Conservation (phyloP, 2,797 vertebrate genomes). For the Hypotaenidia philippensis region DNA sequence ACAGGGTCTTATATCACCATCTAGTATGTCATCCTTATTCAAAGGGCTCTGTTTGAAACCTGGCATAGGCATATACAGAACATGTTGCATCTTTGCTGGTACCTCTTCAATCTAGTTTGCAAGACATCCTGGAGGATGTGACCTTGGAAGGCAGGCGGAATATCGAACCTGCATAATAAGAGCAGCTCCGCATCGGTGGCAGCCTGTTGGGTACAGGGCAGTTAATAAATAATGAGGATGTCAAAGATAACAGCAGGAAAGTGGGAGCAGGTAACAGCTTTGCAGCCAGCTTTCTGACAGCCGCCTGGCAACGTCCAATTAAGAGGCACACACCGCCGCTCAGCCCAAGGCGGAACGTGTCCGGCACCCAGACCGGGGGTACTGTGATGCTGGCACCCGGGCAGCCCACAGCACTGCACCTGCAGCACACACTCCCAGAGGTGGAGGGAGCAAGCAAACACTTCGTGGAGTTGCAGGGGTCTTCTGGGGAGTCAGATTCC, state of each 20-base stretch:
- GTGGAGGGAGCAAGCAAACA: rapidly evolving
- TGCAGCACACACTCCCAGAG: rapidly evolving
- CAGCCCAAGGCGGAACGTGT: not conserved
- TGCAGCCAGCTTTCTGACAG: constrained; percentile 44
- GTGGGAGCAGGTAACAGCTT: constrained; percentile 43
- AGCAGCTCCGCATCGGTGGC: not conserved
- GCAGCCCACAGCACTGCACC: rapidly evolving
- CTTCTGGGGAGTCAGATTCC: not conserved
- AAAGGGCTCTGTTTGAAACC: constrained; percentile 29
- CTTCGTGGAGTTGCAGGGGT: rapidly evolving
- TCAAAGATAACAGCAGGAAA: constrained; percentile 57
- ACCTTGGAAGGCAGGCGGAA: constrained; percentile 53
- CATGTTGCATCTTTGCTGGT: constrained; percentile 41
- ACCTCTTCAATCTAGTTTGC: constrained; percentile 48
- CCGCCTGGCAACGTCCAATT: constrained; percentile 26
- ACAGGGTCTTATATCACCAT: not conserved
- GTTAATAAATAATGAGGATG: constrained; percentile 70
- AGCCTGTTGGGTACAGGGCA: constrained; percentile 52
- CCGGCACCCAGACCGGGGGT: rapidly evolving
- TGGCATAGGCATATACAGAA: constrained; percentile 1
- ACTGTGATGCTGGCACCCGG: rapidly evolving
- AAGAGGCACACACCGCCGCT: rapidly evolving
- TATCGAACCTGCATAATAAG: constrained; percentile 25
- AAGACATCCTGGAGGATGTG: constrained; percentile 56
- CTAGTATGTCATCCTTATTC: not conserved